Evolutionary conservation across 2,113 vertebrate genomes (phyloP), one percentile per base, ranked within the genome.

Genomic region (Mustelus asterias): DNA sequence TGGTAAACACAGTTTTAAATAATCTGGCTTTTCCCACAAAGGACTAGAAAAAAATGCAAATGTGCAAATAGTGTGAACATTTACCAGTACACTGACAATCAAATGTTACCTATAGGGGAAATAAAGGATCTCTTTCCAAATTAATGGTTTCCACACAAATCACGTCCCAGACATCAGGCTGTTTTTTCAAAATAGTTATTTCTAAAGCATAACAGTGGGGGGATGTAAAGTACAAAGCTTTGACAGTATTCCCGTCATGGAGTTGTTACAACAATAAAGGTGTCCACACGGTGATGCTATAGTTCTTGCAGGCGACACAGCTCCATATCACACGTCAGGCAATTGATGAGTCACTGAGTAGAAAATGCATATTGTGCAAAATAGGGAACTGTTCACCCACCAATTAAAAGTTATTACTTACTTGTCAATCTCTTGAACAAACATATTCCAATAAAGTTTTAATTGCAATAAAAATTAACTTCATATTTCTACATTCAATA

Each of bases 1-100:
- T 90, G 20, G 88, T 90, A 90, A 90, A 90, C 88, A 60, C 88
- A 29, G 60, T 33, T 90, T 48, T 90, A 60, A 33, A 14, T 90
- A 60, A 60, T 29, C 54, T 60, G 14, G 1, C 13, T 22, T 13
- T 41, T 89, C 29, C 1, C 86, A 89, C 54, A 90, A 90, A 33
- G 48, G 2, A 90, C 58, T 58, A 60, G 54, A 14, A 90, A 90
- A 58, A 90, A 58, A 3, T 16, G 48, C 86, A 48, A 58, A 89
- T 9, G 2, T 26, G 10, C 14, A 90, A 29, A 58, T 58, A 2
- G 48, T 24, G 14, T 89, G 11, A 90, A 90, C 88, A 90, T 90
- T 90, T 60, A 33, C 11, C 26, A 60, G 29, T 60, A 63, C 14
- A 60, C 33, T 16, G 24, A 13, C 54, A 60, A 29, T 90, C 54